Evolutionary conservation across 2,113 vertebrate species (phyloP).

Genomic region (Talpa occidentalis): DNA sequence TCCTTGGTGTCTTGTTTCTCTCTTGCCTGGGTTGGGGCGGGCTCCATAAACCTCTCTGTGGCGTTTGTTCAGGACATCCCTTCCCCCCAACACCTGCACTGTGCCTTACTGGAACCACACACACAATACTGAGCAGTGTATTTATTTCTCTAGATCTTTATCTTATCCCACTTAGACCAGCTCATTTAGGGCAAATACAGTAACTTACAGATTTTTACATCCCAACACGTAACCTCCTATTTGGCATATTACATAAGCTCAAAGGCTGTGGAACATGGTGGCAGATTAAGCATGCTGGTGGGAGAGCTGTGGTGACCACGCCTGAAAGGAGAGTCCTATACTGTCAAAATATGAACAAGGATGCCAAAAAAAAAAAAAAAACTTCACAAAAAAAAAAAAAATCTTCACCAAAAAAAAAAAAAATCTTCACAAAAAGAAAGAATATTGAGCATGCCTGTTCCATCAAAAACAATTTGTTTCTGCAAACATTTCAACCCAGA

Average conservation of each 20-base stretch:
- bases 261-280: background rate
- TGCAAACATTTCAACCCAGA: background rate
- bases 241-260: background rate
- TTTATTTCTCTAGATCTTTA: background rate
- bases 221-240: background rate
- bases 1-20: too few relatives aligned
- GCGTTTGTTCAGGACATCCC: too few relatives aligned
- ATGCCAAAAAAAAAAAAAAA: too few relatives aligned
- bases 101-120: background rate
- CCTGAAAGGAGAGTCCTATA: too few relatives aligned
- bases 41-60: too few relatives aligned
- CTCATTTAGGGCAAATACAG: background rate
- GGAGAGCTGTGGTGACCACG: too few relatives aligned
- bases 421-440: background rate
- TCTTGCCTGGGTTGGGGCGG: too few relatives aligned
- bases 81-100: too few relatives aligned
- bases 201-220: background rate
- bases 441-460: background rate
- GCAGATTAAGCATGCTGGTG: too few relatives aligned
- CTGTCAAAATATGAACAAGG: too few relatives aligned
- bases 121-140: background rate
- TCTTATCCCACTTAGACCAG: background rate
- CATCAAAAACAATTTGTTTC: constrained; percentile 32
- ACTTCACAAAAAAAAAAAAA: background rate
- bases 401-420: too few relatives aligned